A percentile compares a stretch with the other conserved stretches of the same genome.
These are phyloP conservation scores for Melopsittacus undulatus DNA, from an alignment of 2,797 vertebrate genomes.

Conservation along the genomic window DNA sequence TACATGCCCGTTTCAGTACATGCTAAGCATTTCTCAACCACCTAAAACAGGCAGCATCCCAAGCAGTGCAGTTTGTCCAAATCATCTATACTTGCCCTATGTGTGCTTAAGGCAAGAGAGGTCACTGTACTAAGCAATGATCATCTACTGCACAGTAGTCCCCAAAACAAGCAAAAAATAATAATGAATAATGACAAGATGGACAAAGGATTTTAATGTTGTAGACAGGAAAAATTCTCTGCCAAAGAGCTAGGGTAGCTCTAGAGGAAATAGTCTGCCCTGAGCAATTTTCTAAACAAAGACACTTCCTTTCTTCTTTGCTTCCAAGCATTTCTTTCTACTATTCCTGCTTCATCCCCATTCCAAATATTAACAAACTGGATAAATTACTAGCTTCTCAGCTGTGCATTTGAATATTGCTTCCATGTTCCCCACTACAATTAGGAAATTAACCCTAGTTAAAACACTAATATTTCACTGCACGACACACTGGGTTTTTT, in stretches of 20 bases:
- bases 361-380: not conserved
- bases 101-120: conserved; percentile 9
- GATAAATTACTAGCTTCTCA: not conserved
- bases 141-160: not conserved
- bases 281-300: conserved; percentile 14
- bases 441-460: not conserved
- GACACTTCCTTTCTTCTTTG: not conserved
- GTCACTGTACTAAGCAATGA: not conserved
- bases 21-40: not conserved
- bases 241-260: not conserved
- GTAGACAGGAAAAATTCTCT: conserved; percentile 8
- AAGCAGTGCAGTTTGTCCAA: not conserved
- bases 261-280: not conserved
- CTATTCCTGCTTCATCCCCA: not conserved
- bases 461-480: not conserved
- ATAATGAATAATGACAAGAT: conserved; percentile 36
- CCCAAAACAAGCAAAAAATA: not conserved
- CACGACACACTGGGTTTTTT: no score
- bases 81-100: not conserved
- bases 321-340: not conserved
- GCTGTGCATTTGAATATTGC: not conserved
- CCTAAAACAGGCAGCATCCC: not conserved
- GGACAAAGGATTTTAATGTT: not conserved
- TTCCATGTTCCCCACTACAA: not conserved
- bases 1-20: not conserved